Conservation (phyloP, 2,888 invertebrate species). For the Xanthia togata region DNA sequence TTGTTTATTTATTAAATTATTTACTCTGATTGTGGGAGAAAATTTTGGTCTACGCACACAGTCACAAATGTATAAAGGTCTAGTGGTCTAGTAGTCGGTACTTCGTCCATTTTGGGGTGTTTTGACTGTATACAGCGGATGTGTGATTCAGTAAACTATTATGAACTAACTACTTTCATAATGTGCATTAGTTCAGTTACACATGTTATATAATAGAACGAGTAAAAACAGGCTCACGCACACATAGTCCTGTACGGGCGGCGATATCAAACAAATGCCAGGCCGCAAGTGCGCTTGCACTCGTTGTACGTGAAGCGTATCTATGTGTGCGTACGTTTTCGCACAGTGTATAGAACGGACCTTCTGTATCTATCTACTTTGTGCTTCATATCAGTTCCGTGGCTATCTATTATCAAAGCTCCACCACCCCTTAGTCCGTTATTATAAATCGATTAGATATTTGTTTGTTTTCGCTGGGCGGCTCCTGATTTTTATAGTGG, state of each 20-base stretch:
- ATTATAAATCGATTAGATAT: slow-evolving; percentile 69
- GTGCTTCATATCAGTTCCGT: slow-evolving; percentile 40
- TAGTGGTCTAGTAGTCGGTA: too few relatives aligned
- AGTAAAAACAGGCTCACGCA: background rate
- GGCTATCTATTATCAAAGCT: slow-evolving; percentile 55
- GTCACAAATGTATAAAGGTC: too few relatives aligned
- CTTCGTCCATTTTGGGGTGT: too few relatives aligned
- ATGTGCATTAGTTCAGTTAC: too few relatives aligned
- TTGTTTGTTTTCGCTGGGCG: slow-evolving; percentile 56
- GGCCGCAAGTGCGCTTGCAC: background rate
- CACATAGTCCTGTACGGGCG: background rate
- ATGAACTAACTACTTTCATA: too few relatives aligned
- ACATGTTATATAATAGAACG: background rate
- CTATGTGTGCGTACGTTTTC: background rate
- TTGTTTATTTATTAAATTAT: background rate
- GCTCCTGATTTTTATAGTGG: slow-evolving; percentile 9
- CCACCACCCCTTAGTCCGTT: slow-evolving; percentile 48
- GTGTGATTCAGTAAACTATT: too few relatives aligned
- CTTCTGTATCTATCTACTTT: slow-evolving; percentile 4
- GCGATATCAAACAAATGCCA: background rate
- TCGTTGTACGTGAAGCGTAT: too few relatives aligned
- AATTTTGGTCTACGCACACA: background rate
- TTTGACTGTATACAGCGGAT: too few relatives aligned
- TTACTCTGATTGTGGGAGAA: background rate
- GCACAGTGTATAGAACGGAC: background rate